Evolutionary conservation across 2,888 invertebrate genomes (phyloP).

Genomic region (Lysandra coridon): DNA sequence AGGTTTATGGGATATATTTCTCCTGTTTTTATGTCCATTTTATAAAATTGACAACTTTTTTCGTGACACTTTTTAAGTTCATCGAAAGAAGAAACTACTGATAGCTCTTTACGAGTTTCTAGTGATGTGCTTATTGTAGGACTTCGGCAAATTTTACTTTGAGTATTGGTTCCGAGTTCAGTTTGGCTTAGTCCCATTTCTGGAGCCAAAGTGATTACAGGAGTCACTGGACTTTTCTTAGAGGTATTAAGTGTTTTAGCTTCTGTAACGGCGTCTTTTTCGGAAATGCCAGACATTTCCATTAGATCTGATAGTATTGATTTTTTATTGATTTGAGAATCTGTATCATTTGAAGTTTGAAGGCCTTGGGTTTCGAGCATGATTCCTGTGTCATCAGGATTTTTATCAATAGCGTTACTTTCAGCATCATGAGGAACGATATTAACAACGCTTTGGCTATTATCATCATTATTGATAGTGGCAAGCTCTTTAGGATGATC

Average conservation of each 20-base stretch:
- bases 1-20: constrained; percentile 59
- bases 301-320: constrained; percentile 70
- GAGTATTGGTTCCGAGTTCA: not conserved
- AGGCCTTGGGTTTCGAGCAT: not conserved
- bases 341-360: not conserved
- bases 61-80: constrained; percentile 61
- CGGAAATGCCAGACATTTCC: constrained; percentile 73
- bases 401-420: not conserved
- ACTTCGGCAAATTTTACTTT: constrained; percentile 24
- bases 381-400: not conserved
- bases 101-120: constrained; percentile 38
- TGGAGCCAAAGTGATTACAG: not conserved
- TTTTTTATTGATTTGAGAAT: constrained; percentile 40
- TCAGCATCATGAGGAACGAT: not conserved
- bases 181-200: not conserved
- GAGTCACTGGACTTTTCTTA: not conserved
- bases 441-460: not conserved
- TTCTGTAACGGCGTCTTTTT: constrained; percentile 52
- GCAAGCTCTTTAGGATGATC: not conserved
- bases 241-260: constrained; percentile 7
- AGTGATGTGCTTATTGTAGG: constrained; percentile 33
- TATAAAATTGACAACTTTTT: constrained; percentile 58
- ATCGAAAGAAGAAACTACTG: constrained; percentile 53
- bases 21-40: constrained; percentile 58
- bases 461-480: not conserved